Base-by-base conservation (phyloP, 2,797 vertebrate species). In the Emydoidea blandingii region DNA sequence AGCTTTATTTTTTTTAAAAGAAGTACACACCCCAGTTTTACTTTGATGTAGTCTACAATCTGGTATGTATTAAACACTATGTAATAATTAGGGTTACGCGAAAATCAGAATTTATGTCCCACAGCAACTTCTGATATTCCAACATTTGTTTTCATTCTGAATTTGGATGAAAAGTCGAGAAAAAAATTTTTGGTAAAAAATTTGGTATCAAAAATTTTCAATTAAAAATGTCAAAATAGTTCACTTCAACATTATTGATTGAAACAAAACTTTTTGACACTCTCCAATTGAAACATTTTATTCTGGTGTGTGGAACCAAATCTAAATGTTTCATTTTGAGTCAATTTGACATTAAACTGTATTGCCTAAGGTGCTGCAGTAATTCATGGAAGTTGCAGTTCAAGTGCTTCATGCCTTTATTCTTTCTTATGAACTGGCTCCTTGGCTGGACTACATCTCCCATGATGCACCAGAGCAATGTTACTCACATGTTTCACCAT, bases 31-130 rank as follows among this genome's bases (percentile, higher is more conserved):
- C 16, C 23, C 50, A 86, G 52, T 92, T 93, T 94, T 89, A 79
- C 89, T 93, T 95, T 87, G 92, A 95, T 96, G 89, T 34, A 53
- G 62, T 90, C 50, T 93, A 87, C 74, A 94, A 96, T 96, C 93
- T 96, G 96, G 80, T 91, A 27, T n/a, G 10, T 47, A 96, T 96
- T 96, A 96, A 88, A 86, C 14, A 52, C 14, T 52, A 16, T 50
- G 72, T 80, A 90, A 88, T 87, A 80, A 18, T 52, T 5, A 5
- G 34, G 93, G 37, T 80, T 86, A 47, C 91, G n/a, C 11, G 83
- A 91, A 85, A 16, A 74, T 56, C 79, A 19, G 25, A 3, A n/a
- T 41, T 59, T 50, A 57, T 52, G 18, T 12, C 1, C 6, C 2
- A 65, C 74, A 81, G 87, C 1, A 76, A 50, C n/a, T 31, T 23